Conservation (phyloP, 2,888 invertebrate genomes). For the Polyommatus icarus region DNA sequence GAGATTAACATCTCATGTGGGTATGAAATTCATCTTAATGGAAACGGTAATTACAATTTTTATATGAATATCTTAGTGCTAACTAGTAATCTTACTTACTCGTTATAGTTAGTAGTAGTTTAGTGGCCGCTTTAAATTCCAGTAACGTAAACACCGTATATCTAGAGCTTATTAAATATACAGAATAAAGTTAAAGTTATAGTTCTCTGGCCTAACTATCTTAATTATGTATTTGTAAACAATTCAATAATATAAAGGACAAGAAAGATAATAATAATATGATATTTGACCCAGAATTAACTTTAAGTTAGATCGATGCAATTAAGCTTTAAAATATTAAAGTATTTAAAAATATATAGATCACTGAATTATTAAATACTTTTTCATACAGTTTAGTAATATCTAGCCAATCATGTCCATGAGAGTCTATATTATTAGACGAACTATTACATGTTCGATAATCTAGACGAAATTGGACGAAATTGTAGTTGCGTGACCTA, state of each 20-base stretch:
- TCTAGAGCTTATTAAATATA: no score
- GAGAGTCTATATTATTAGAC: conserved; percentile 8
- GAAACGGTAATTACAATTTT: background rate
- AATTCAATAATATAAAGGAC: background rate
- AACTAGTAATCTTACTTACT: no score
- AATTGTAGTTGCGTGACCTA: conserved; percentile 22
- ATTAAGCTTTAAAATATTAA: background rate
- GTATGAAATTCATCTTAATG: background rate
- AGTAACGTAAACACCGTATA: no score
- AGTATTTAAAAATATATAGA: background rate
- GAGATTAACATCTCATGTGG: background rate
- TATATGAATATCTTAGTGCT: background rate
- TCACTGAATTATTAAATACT: conserved; percentile 4
- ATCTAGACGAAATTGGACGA: conserved; percentile 14
- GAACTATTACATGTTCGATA: conserved; percentile 7
- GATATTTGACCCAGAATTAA: background rate
- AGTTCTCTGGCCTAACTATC: background rate
- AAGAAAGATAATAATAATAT: no score
- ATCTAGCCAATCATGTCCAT: conserved; percentile 1
- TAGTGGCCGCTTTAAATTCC: background rate
- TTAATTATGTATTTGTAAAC: background rate
- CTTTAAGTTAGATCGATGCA: background rate
- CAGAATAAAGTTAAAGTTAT: no score
- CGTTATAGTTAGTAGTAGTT: background rate
- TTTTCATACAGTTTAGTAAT: background rate